phyloP scores from a whole-genome alignment of 2,113 vertebrate genomes.

The Eleginops maclovinus region DNA sequence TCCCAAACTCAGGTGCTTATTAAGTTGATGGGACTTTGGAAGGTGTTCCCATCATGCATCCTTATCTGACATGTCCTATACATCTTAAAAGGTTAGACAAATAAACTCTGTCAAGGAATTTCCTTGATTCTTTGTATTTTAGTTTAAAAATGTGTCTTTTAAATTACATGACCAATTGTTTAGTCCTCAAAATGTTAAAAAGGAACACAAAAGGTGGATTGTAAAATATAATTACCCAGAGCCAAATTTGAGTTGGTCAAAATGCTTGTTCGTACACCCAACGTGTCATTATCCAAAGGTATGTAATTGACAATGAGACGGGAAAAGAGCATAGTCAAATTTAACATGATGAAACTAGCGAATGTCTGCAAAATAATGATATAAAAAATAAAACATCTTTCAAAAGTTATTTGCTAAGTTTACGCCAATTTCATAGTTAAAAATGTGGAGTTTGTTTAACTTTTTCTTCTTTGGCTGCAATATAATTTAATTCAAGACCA shows the following conservation, averaged over 20 bases:
- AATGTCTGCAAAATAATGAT: neutral
- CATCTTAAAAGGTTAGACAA: neutral
- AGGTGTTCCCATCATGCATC: constrained; percentile 21
- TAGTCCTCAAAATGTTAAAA: neutral
- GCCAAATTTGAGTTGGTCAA: neutral
- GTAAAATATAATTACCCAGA: neutral
- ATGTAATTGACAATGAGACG: neutral
- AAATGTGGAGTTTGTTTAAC: neutral
- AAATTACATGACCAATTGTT: neutral
- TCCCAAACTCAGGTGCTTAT: constrained; percentile 11
- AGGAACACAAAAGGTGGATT: neutral
- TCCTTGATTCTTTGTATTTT: neutral
- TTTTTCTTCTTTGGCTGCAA: neutral
- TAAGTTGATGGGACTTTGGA: neutral
- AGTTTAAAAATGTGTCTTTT: neutral
- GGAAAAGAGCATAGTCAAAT: neutral
- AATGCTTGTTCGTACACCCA: neutral
- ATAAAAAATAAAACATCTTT: no score
- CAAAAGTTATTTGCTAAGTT: no score
- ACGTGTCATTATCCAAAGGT: neutral
- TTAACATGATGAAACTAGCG: neutral
- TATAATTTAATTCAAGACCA: neutral
- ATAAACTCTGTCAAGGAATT: neutral
- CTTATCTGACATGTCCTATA: constrained; percentile 16
- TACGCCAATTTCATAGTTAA: no score